Conservation (phyloP, 2,797 vertebrate species). For the Forpus xanthops region DNA sequence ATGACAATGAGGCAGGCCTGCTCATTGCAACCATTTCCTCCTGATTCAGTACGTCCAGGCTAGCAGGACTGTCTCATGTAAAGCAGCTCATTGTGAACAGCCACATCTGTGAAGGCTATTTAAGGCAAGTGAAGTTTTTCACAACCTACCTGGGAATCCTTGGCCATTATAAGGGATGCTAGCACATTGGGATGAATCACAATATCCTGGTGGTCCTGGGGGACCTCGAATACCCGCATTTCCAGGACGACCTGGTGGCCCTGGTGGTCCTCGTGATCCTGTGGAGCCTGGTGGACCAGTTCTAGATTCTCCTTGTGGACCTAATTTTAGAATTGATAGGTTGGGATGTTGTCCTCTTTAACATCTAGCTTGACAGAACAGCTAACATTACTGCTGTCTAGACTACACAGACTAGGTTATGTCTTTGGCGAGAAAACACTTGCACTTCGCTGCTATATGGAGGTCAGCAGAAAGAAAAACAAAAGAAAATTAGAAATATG, state of each 20-base stretch:
- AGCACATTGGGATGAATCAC: constrained; percentile 95
- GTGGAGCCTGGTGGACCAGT: constrained; percentile 85
- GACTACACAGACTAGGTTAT: constrained; percentile 76
- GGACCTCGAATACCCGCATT: constrained; percentile 88
- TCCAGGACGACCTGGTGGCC: constrained; percentile 90
- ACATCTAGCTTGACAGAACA: constrained; percentile 44
- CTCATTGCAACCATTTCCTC: not conserved
- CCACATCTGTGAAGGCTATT: not conserved
- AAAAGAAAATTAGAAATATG: constrained; percentile 75
- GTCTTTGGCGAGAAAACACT: constrained; percentile 78
- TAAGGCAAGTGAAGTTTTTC: not conserved
- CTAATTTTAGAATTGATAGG: constrained; percentile 74
- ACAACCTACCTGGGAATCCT: constrained; percentile 89
- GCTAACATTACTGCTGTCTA: constrained; percentile 57
- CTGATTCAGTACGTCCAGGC: not conserved
- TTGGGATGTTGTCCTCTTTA: constrained; percentile 61
- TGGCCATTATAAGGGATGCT: constrained; percentile 97
- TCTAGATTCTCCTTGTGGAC: constrained; percentile 90
- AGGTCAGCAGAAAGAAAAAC: constrained; percentile 83
- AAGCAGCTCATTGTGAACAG: not conserved
- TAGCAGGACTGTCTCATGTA: constrained; percentile 5
- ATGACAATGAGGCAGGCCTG: not conserved
- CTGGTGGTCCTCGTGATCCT: constrained; percentile 87
- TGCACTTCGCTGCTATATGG: constrained; percentile 74
- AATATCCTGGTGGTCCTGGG: constrained; percentile 90